Evolutionary conservation across 2,797 vertebrate species (phyloP).

Genomic region (Rhynchotus rufescens): DNA sequence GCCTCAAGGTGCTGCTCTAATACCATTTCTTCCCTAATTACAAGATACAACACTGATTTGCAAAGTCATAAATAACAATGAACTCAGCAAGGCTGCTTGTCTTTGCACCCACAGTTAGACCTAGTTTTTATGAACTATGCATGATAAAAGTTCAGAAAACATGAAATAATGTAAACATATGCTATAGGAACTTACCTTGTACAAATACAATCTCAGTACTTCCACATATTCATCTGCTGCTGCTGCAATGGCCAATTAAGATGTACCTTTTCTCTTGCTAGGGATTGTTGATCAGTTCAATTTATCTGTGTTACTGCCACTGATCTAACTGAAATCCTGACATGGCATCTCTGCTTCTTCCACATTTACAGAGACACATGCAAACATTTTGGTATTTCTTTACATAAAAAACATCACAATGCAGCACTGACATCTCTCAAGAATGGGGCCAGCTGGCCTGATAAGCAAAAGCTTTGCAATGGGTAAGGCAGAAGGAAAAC

Average conservation of each 20-base stretch:
- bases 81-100: neutral
- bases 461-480: neutral
- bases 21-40: neutral
- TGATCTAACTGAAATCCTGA: conserved; percentile 55
- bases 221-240: conserved; percentile 40
- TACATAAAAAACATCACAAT: neutral
- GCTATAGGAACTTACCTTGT: conserved; percentile 4
- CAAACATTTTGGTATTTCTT: neutral
- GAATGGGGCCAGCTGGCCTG: conserved; percentile 22
- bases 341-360: conserved; percentile 10
- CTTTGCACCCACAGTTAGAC: neutral
- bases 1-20: neutral
- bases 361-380: neutral
- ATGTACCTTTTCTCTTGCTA: conserved; percentile 36
- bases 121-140: fast-evolving
- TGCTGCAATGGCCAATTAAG: conserved; percentile 35
- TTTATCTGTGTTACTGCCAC: conserved; percentile 66
- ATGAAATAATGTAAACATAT: neutral
- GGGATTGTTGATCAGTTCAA: conserved; percentile 64
- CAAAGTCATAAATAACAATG: neutral
- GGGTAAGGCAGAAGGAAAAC: neutral
- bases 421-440: neutral
- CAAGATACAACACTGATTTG: neutral
- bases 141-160: conserved; percentile 5
- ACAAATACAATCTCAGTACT: conserved; percentile 10